phyloP scores from a whole-genome alignment of 2,797 vertebrate species.

The Periparus ater region DNA sequence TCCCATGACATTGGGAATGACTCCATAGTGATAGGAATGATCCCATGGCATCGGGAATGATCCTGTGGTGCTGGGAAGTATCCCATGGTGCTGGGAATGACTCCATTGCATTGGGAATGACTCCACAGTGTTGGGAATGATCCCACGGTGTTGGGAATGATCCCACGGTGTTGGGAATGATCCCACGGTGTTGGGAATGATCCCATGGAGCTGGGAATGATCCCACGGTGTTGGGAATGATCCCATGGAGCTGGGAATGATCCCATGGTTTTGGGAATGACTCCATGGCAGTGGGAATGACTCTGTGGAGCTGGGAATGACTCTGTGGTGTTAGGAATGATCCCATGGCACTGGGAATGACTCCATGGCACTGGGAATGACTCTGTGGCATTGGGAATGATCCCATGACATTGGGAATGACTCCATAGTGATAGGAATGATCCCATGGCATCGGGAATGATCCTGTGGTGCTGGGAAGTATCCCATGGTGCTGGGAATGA shows the following conservation, averaged over 20 bases:
- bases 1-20: no score
- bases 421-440: rapidly evolving
- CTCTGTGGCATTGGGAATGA: rapidly evolving
- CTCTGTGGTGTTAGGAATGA: rapidly evolving
- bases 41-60: rapidly evolving
- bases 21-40: background rate
- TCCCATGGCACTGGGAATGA: rapidly evolving
- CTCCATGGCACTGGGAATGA: rapidly evolving
- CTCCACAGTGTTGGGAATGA: rapidly evolving
- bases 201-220: rapidly evolving
- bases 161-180: rapidly evolving
- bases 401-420: rapidly evolving
- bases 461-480: rapidly evolving
- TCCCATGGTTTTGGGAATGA: rapidly evolving
- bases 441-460: rapidly evolving
- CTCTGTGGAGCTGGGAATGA: rapidly evolving
- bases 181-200: rapidly evolving
- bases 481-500: rapidly evolving
- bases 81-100: background rate
- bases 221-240: rapidly evolving
- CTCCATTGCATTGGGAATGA: rapidly evolving
- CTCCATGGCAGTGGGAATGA: rapidly evolving
- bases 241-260: rapidly evolving
- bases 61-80: rapidly evolving
- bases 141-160: rapidly evolving